Evolutionary conservation across 64 coral and sea anemone genomes (phyloP), one percentile per base, ranked within the genome.

Genomic region (Trachythela sp.): DNA sequence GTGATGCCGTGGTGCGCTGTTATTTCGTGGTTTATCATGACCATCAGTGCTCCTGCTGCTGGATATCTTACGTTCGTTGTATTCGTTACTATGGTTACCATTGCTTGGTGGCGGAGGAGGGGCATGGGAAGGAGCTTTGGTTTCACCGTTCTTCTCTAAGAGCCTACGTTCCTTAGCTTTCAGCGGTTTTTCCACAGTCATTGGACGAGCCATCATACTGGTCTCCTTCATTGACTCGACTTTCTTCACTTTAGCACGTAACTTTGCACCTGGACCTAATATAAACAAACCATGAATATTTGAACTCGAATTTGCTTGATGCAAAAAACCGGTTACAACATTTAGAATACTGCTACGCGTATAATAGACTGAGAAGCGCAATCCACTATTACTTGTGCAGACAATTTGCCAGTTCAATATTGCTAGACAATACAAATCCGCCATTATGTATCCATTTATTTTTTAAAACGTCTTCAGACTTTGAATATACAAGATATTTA

Each of bases 181-280:
- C 32, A 80, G 37, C 37, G 32, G 75, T 80, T 80, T 80, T 30
- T 80, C 75, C 9, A 36, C 75, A 15, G 75, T 80, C 33, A 80
- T 80, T 80, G 75, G 33, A 80, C 75, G 75, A 37, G 75, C 75
- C 31, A 39, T 80, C 75, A 80, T 80, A 35, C 75, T 80, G 30
- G 75, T 80, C 33, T 80, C 75, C 37, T 80, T 80, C 13, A 80
- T 34, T 20, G 75, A 80, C 37, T 80, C 75, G 30, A 15, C 37
- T 80, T 80, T 80, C 34, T 80, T 80, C 13, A 80, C 75, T 80
- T 80, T 80, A 80, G 8, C 34, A 36, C 75, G 75, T 29, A 18
- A 80, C 4, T 80, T 80, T 9, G 75, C 75, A 37, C 75, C 75
- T 29, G 75, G 75, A 37, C 75, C 75, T 80, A 80, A 80, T 17